Evolutionary conservation across 2,113 vertebrate genomes (phyloP).

Genomic region (Pyxicephalus adspersus): DNA sequence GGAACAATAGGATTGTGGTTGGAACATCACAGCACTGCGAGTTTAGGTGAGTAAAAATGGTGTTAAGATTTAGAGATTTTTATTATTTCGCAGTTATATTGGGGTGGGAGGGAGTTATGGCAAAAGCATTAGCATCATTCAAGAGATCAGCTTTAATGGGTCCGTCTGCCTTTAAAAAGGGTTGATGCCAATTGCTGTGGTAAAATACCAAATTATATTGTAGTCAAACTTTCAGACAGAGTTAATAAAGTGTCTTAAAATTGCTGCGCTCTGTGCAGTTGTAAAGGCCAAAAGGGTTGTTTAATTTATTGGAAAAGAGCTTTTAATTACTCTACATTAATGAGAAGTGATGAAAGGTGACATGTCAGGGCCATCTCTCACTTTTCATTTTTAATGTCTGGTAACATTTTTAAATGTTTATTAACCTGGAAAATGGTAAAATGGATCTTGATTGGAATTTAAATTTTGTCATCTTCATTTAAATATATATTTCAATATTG

Average conservation of each 20-base stretch:
- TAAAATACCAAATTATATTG: not conserved
- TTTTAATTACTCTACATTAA: slow-evolving; percentile 46
- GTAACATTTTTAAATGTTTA: slow-evolving; percentile 42
- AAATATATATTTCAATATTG: not conserved
- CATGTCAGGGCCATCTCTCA: slow-evolving; percentile 30
- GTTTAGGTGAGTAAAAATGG: too few species aligned
- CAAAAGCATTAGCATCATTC: too few species aligned
- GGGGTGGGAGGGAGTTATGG: too few species aligned
- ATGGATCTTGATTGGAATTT: not conserved
- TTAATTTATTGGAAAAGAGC: slow-evolving; percentile 44
- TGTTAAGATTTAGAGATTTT: too few species aligned
- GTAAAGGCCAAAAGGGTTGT: slow-evolving; percentile 8
- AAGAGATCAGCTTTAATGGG: too few species aligned
- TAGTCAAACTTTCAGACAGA: not conserved
- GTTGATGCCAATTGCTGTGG: not conserved
- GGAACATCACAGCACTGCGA: too few species aligned
- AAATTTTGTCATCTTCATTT: not conserved
- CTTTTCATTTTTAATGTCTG: slow-evolving; percentile 23
- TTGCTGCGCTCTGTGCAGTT: slow-evolving; percentile 8
- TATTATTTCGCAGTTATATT: too few species aligned
- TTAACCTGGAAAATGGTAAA: not conserved
- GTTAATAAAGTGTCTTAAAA: not conserved
- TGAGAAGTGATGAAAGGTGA: slow-evolving; percentile 43
- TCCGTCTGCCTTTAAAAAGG: not conserved
- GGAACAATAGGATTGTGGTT: too few species aligned